Conservation (phyloP, 2,113 vertebrate species). For the Atherinomorus stipes region DNA sequence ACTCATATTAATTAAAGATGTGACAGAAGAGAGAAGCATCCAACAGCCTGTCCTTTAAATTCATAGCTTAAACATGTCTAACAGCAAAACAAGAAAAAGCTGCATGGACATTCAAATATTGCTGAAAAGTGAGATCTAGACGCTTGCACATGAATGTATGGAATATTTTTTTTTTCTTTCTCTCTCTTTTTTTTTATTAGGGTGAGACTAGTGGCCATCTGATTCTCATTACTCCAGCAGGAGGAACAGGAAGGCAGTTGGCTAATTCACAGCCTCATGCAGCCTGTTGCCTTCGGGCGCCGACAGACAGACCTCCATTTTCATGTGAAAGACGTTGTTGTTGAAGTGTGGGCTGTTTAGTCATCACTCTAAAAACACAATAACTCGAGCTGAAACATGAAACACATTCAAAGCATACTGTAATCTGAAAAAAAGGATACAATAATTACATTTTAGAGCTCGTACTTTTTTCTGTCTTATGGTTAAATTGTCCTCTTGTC, state of each 20-base stretch:
- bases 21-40: no score
- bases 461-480: constrained; percentile 16
- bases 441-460: constrained; percentile 25
- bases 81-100: neutral
- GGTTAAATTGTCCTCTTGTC: constrained; percentile 1
- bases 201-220: constrained; percentile 48
- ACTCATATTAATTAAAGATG: no score
- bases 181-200: constrained; percentile 4
- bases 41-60: no score
- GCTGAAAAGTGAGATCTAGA: neutral
- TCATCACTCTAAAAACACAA: constrained; percentile 25
- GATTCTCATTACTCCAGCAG: constrained; percentile 66
- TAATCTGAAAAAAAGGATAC: neutral
- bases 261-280: constrained; percentile 71
- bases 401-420: constrained; percentile 12
- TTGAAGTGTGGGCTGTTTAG: constrained; percentile 8
- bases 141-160: neutral
- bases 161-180: neutral
- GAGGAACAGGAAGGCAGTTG: constrained; percentile 42
- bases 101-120: neutral
- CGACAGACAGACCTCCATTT: constrained; percentile 44
- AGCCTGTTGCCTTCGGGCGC: constrained; percentile 59
- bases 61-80: no score
- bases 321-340: constrained; percentile 54
- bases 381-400: constrained; percentile 26